Conservation (phyloP, 1,140 invertebrate genomes). For the Sitophilus oryzae region DNA sequence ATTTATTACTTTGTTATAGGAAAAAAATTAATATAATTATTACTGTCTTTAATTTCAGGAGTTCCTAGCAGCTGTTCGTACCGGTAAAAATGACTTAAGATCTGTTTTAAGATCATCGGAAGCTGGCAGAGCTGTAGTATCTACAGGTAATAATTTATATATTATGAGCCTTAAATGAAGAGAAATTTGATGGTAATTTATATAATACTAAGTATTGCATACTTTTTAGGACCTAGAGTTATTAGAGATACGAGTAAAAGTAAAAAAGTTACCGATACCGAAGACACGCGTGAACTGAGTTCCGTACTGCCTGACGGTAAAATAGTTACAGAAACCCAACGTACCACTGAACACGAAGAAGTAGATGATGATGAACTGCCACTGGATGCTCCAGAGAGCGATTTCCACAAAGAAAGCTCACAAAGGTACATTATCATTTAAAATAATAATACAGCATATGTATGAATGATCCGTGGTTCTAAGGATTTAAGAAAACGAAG, state of each 20-base stretch:
- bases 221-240: slow-evolving; percentile 49
- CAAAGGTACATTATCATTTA: slow-evolving; percentile 42
- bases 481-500: too few relatives aligned
- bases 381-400: slow-evolving; percentile 49
- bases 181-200: too few relatives aligned
- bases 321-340: slow-evolving; percentile 74
- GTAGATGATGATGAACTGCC: slow-evolving; percentile 69
- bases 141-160: slow-evolving; percentile 46
- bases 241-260: slow-evolving; percentile 70
- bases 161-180: too few relatives aligned
- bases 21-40: too few relatives aligned
- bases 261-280: slow-evolving; percentile 75
- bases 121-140: slow-evolving; percentile 47
- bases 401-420: slow-evolving; percentile 51
- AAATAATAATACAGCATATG: background rate
- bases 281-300: slow-evolving; percentile 59
- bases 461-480: background rate
- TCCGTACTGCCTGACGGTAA: slow-evolving; percentile 62
- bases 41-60: too few relatives aligned
- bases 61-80: slow-evolving; percentile 64
- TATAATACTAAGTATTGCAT: too few relatives aligned
- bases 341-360: slow-evolving; percentile 77
- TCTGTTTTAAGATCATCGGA: slow-evolving; percentile 59
- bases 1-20: too few relatives aligned
- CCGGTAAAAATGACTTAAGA: slow-evolving; percentile 60